Percentiles rank a stretch among this genome's conserved stretches.
phyloP scores from a whole-genome alignment of 1,140 invertebrate species.

The Branchinecta lynchi region DNA sequence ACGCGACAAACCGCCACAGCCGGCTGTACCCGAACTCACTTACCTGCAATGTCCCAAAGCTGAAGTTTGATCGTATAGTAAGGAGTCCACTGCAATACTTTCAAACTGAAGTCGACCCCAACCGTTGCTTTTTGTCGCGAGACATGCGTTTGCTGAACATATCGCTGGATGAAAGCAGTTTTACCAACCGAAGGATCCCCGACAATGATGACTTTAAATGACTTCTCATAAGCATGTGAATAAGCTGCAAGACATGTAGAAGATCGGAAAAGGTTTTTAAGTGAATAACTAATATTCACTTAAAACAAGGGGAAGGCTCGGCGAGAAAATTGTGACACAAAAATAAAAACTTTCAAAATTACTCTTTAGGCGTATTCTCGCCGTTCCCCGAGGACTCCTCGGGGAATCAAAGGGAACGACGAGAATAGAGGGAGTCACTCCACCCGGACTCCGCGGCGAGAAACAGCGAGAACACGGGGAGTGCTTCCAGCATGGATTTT shows the following conservation, averaged over 20 bases:
- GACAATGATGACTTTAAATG: conserved; percentile 40
- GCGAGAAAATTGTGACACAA: neutral
- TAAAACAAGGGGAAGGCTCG: neutral
- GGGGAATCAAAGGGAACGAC: too few relatives aligned
- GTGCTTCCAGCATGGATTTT: too few relatives aligned
- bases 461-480: too few relatives aligned
- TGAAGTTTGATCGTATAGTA: conserved; percentile 41
- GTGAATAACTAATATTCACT: too few relatives aligned
- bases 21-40: neutral
- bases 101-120: conserved; percentile 44
- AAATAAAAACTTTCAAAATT: too few relatives aligned
- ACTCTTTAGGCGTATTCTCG: too few relatives aligned
- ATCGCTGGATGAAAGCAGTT: conserved; percentile 38
- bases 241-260: neutral
- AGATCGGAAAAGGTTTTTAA: neutral
- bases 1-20: too few relatives aligned
- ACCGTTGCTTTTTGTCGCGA: conserved; percentile 39
- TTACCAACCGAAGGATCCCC: conserved; percentile 39
- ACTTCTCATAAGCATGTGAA: conserved; percentile 27
- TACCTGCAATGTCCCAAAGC: conserved; percentile 44
- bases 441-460: too few relatives aligned
- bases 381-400: too few relatives aligned
- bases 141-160: conserved; percentile 35
- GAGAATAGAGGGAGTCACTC: too few relatives aligned
- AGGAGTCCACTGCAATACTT: conserved; percentile 41